Evolutionary conservation across 1,140 invertebrate genomes (phyloP).

Genomic region (Charaxes varanes): DNA sequence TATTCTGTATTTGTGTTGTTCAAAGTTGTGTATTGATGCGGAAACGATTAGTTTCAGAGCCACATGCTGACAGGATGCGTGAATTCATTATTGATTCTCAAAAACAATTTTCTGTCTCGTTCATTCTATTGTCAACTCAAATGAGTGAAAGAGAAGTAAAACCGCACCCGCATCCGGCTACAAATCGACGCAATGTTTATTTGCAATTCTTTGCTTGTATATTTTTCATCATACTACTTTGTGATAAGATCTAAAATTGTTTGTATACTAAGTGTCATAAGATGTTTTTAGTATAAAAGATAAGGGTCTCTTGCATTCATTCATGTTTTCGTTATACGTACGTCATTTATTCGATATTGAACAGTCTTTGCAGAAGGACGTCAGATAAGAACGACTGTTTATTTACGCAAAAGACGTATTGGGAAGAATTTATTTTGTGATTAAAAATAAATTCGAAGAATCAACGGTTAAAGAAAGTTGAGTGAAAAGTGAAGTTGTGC

Average conservation of each 20-base stretch:
- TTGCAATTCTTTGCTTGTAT: slow-evolving; percentile 21
- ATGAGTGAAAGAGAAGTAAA: slow-evolving; percentile 23
- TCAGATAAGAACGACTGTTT: no score
- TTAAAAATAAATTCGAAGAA: no score
- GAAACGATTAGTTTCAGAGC: slow-evolving; percentile 67
- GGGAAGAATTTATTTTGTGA: no score
- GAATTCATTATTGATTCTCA: slow-evolving; percentile 64
- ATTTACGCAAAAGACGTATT: no score
- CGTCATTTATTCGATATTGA: slow-evolving; percentile 31
- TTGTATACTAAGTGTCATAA: neutral
- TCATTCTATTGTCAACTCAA: slow-evolving; percentile 11
- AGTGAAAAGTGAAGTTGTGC: no score
- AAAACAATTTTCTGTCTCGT: slow-evolving; percentile 39
- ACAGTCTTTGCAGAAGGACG: no score
- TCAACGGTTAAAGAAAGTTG: no score
- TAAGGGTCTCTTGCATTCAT: slow-evolving; percentile 29
- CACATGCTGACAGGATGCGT: slow-evolving; percentile 67
- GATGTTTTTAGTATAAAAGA: slow-evolving; percentile 1
- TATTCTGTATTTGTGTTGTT: slow-evolving; percentile 25
- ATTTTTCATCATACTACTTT: neutral
- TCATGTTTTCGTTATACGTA: slow-evolving; percentile 23
- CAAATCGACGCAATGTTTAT: slow-evolving; percentile 21
- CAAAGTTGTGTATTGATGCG: slow-evolving; percentile 21
- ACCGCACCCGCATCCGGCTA: slow-evolving; percentile 41
- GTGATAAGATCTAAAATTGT: slow-evolving; percentile 12